phyloP scores from a whole-genome alignment of 2,797 vertebrate species.

The Coendou prehensilis region DNA sequence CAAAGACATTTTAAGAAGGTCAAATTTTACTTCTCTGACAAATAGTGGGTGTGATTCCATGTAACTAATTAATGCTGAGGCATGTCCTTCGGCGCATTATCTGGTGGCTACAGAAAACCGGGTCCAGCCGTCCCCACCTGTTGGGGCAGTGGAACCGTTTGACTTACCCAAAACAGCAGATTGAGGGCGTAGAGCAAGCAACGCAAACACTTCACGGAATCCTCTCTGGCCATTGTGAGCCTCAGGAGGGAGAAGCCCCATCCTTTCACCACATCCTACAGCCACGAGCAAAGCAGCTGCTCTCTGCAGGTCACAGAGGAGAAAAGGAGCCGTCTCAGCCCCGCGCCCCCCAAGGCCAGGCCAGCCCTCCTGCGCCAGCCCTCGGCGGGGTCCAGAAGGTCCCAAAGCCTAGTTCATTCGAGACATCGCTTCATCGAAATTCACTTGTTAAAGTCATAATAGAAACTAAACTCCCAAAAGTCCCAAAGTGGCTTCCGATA shows the following conservation, averaged over 20 bases:
- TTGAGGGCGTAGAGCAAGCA: slow-evolving; percentile 97
- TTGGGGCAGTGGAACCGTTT: slow-evolving; percentile 68
- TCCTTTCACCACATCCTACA: slow-evolving; percentile 91
- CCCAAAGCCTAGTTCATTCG: not conserved
- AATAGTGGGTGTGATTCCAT: slow-evolving; percentile 43
- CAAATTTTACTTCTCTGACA: slow-evolving; percentile 63
- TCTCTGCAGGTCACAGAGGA: slow-evolving; percentile 71
- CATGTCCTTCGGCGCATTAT: slow-evolving; percentile 70
- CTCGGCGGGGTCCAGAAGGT: not conserved
- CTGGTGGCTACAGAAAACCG: slow-evolving; percentile 79
- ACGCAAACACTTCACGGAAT: slow-evolving; percentile 97
- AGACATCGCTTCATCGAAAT: slow-evolving; percentile 25
- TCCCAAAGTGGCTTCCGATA: slow-evolving; percentile 46
- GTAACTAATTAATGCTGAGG: slow-evolving; percentile 72
- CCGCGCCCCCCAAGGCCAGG: not conserved
- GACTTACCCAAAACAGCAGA: slow-evolving; percentile 98
- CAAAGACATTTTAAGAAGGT: slow-evolving; percentile 80
- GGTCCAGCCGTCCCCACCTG: slow-evolving; percentile 88
- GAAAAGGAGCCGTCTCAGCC: not conserved
- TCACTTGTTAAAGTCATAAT: slow-evolving; percentile 41
- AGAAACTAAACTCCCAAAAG: slow-evolving; percentile 48
- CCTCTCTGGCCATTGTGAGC: slow-evolving; percentile 96
- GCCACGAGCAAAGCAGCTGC: slow-evolving; percentile 60
- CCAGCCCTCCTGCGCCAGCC: not conserved
- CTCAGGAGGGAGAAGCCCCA: slow-evolving; percentile 87